Conservation (phyloP, 2,113 vertebrate species). For the Crotalus horridus region DNA sequence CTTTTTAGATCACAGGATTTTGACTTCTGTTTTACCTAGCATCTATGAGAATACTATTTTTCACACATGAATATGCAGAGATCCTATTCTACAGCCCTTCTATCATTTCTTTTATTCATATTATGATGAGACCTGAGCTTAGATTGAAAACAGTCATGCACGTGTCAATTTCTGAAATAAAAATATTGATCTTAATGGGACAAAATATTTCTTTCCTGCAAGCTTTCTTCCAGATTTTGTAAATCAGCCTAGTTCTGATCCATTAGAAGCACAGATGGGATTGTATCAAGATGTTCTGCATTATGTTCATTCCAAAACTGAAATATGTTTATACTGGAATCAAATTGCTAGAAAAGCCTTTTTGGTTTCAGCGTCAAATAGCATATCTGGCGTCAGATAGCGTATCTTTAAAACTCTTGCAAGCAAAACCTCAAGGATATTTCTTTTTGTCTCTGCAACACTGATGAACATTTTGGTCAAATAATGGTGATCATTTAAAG, state of each 20-base stretch:
- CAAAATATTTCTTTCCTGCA: slow-evolving; percentile 29
- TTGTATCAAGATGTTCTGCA: slow-evolving; percentile 27
- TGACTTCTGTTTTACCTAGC: not conserved
- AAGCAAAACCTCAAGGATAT: not conserved
- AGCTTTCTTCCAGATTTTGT: slow-evolving; percentile 23
- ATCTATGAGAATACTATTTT: not conserved
- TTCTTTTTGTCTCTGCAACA: not conserved
- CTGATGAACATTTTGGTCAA: not conserved
- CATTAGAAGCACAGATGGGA: slow-evolving; percentile 23
- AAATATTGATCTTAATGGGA: slow-evolving; percentile 24
- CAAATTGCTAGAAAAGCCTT: not conserved
- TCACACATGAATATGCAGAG: not conserved
- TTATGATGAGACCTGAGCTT: not conserved
- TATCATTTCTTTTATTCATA: not conserved
- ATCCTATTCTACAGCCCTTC: not conserved
- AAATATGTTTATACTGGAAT: slow-evolving; percentile 18
- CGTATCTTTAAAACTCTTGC: not conserved
- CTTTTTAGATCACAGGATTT: not conserved
- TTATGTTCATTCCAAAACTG: slow-evolving; percentile 20
- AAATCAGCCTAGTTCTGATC: slow-evolving; percentile 15
- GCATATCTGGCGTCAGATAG: not conserved
- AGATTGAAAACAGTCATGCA: not conserved
- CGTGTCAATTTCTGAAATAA: slow-evolving; percentile 3
- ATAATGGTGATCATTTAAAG: not conserved
- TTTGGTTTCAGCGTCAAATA: slow-evolving; percentile 3